Percentiles rank a stretch among this genome's conserved stretches.
Conservation (phyloP, 2,797 vertebrate genomes). For the Poeciliopsis paucimaculata region DNA sequence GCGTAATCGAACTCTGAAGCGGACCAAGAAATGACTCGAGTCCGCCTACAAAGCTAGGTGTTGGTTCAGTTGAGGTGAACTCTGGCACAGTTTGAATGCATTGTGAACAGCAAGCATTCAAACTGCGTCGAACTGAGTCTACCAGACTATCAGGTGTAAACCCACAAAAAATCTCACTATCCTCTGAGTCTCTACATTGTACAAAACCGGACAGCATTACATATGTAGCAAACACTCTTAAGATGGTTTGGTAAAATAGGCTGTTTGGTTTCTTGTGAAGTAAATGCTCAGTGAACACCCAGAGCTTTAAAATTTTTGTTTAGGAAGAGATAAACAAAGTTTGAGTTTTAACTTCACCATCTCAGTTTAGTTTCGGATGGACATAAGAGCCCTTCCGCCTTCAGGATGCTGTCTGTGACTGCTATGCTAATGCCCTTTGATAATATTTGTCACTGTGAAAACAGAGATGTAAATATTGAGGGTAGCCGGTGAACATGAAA, state of each 20-base stretch:
- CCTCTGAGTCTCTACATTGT: neutral
- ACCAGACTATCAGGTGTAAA: no score
- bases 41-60: no score
- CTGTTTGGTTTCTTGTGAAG: neutral
- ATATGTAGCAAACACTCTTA: neutral
- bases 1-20: no score
- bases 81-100: no score
- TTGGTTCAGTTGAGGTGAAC: no score
- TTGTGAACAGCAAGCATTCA: no score
- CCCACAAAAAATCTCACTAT: no score
- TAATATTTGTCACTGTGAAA: constrained; percentile 13
- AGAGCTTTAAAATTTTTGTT: neutral
- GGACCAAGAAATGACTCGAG: no score
- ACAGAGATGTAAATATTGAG: constrained; percentile 4
- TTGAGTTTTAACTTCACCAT: neutral
- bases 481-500: constrained; percentile 41
- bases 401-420: neutral
- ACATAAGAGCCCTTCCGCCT: neutral
- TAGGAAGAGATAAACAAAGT: neutral
- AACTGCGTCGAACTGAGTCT: neutral
- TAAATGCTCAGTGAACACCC: neutral
- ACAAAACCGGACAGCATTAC: neutral
- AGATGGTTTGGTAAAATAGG: neutral
- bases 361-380: neutral
- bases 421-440: constrained; percentile 13